Evolutionary conservation across 2,797 vertebrate species (phyloP).

Genomic region (Monodelphis domestica): DNA sequence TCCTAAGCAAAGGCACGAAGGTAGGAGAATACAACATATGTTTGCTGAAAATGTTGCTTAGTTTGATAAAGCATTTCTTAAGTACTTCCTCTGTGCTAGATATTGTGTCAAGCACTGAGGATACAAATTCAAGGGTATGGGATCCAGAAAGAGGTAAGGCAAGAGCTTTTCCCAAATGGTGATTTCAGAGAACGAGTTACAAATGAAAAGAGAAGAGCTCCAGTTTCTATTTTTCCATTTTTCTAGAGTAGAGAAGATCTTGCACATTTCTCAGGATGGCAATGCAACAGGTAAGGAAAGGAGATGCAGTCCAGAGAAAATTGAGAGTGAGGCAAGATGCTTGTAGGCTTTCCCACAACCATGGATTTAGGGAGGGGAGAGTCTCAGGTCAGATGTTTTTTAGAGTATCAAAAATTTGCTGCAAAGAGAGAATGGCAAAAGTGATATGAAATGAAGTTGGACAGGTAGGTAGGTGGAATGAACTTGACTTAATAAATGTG

Average conservation of each 20-base stretch:
- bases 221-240: too few species aligned
- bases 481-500: not conserved
- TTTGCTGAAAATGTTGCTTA: not conserved
- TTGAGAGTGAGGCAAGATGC: not conserved
- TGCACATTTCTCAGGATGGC: not conserved
- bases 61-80: not conserved
- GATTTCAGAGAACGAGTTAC: not conserved
- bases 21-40: not conserved
- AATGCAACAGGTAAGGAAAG: not conserved
- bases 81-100: not conserved
- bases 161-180: not conserved
- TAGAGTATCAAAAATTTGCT: not conserved
- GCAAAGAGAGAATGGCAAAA: not conserved
- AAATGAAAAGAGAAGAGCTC: not conserved
- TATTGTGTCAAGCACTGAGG: not conserved
- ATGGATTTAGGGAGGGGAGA: not conserved
- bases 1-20: not conserved
- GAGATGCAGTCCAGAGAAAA: not conserved
- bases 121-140: not conserved
- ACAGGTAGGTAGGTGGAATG: not conserved
- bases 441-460: not conserved
- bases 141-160: not conserved
- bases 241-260: not conserved
- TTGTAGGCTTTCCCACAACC: not conserved
- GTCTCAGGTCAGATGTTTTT: not conserved